Conservation (phyloP, 2,797 vertebrate genomes). For the Esox masquinongy region DNA sequence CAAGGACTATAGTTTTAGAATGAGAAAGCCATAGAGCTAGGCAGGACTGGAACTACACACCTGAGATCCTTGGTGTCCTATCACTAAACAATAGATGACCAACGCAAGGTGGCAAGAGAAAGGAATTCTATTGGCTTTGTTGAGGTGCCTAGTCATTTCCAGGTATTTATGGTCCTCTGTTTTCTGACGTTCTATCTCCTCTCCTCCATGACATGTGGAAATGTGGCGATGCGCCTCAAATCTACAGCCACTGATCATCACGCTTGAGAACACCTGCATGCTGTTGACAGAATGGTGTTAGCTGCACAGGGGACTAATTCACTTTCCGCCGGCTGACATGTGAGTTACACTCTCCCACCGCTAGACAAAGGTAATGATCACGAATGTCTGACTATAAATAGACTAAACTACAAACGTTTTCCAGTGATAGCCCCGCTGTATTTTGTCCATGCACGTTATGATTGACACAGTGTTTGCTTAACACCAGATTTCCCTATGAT, state of each 20-base stretch:
- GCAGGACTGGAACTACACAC: not conserved
- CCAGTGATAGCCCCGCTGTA: not conserved
- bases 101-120: not conserved
- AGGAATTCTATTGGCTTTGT: slow-evolving; percentile 6
- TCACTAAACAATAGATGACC: not conserved
- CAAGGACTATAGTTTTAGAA: not conserved
- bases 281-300: slow-evolving; percentile 45
- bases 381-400: not conserved
- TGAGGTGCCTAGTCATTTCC: slow-evolving; percentile 38
- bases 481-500: not conserved
- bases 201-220: not conserved
- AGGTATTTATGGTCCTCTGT: slow-evolving; percentile 20
- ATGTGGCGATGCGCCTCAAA: not conserved
- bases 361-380: not conserved
- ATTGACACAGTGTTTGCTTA: not conserved
- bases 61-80: not conserved
- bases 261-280: slow-evolving; percentile 14
- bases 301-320: slow-evolving; percentile 31
- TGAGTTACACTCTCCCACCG: not conserved
- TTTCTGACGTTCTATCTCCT: not conserved
- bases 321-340: slow-evolving; percentile 28
- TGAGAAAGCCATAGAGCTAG: not conserved
- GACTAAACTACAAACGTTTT: not conserved
- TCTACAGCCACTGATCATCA: not conserved
- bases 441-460: not conserved